phyloP scores from a whole-genome alignment of 1,140 invertebrate genomes.

The Brachionus koreanus region DNA sequence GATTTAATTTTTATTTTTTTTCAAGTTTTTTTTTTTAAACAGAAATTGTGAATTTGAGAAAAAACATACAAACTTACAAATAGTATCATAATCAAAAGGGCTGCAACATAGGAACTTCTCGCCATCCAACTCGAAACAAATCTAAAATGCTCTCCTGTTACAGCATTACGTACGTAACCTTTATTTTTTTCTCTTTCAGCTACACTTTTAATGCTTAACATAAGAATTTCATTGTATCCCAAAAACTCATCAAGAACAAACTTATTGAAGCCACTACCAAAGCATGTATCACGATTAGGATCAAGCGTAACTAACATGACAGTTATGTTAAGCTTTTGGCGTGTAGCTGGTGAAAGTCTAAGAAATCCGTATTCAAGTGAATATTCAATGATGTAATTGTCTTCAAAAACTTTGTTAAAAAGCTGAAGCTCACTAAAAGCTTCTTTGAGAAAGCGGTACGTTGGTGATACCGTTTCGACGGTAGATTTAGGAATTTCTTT shows the following conservation, averaged over 20 bases:
- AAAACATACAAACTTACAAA: slow-evolving; percentile 75
- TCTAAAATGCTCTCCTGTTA: slow-evolving; percentile 95
- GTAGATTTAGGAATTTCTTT: slow-evolving; percentile 43
- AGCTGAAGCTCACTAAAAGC: slow-evolving; percentile 27
- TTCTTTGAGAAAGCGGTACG: slow-evolving; percentile 3
- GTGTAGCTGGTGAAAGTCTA: slow-evolving; percentile 75
- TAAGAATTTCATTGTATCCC: slow-evolving; percentile 91
- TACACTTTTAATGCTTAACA: slow-evolving; percentile 88
- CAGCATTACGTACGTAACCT: slow-evolving; percentile 78
- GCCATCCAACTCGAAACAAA: slow-evolving; percentile 96
- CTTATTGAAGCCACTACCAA: slow-evolving; percentile 83
- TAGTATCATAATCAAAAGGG: slow-evolving; percentile 92
- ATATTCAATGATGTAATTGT: slow-evolving; percentile 95
- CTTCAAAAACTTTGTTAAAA: slow-evolving; percentile 61
- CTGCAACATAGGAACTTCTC: slow-evolving; percentile 78
- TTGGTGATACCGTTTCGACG: slow-evolving; percentile 21
- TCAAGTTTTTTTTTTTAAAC: too few relatives aligned
- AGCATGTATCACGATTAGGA: slow-evolving; percentile 64
- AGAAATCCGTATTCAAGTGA: slow-evolving; percentile 93
- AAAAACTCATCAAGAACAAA: slow-evolving; percentile 85
- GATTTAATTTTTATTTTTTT: too few relatives aligned
- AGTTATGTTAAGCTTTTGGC: slow-evolving; percentile 80
- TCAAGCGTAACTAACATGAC: slow-evolving; percentile 80
- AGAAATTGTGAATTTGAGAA: neutral
- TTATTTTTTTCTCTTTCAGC: slow-evolving; percentile 94